These are phyloP conservation scores for Macheiramphus alcinus DNA, from an alignment of 2,113 vertebrate genomes.

Conservation along the genomic window DNA sequence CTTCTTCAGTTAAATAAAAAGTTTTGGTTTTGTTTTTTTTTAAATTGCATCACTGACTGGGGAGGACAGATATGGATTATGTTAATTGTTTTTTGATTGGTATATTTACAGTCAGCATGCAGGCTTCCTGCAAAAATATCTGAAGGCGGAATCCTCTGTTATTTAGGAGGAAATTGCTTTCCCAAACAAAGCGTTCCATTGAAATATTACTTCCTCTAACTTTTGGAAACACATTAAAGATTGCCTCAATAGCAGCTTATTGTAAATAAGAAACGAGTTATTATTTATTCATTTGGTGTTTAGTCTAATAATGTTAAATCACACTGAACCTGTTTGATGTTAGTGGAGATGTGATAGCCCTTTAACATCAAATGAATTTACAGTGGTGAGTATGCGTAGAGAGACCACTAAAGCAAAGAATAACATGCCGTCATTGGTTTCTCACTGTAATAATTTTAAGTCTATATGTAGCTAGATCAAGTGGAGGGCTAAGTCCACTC, in stretches of 20 bases:
- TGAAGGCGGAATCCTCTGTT: neutral
- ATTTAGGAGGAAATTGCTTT: slow-evolving; percentile 13
- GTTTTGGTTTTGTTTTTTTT: neutral
- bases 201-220: slow-evolving; percentile 10
- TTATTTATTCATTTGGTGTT: neutral
- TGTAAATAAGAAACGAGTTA: neutral
- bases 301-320: neutral
- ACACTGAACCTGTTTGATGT: neutral
- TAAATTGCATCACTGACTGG: neutral
- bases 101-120: neutral
- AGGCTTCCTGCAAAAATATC: neutral
- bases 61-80: neutral
- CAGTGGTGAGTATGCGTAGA: neutral
- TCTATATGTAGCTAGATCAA: neutral
- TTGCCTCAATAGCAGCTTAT: neutral
- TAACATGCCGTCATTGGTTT: neutral
- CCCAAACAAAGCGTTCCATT: neutral
- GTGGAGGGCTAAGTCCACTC: neutral
- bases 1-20: neutral
- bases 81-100: neutral
- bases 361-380: neutral
- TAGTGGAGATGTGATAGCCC: neutral
- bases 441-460: neutral
- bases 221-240: slow-evolving; percentile 7
- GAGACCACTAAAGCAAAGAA: neutral